Base-by-base conservation (phyloP, 2,113 vertebrate species). In the Calidris pygmaea region DNA sequence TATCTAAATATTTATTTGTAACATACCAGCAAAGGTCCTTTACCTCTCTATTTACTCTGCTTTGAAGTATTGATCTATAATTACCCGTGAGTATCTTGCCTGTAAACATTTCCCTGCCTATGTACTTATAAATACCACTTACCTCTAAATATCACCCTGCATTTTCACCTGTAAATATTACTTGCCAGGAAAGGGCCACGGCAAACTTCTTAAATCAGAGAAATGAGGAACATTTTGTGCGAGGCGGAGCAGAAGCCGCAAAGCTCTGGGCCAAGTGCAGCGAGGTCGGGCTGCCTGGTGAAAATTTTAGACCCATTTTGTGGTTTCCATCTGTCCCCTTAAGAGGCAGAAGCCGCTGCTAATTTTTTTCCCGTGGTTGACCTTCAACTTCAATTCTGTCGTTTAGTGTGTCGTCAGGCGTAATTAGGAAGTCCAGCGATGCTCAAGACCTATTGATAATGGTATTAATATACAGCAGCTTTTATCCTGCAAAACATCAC, bases 111-210 rank as follows among this genome's bases (percentile, higher is more conserved):
- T 94, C 90, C 94, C 88, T 85, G 94, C 86, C 35, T 85, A 92
- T 81, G 95, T 92, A 89, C 95, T 92, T 95, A 94, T 93, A 97
- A 96, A 96, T 95, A 93, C 92, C 94, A 92, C 92, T 97, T 96
- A 96, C 83, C 89, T 95, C 88, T 67, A 75, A 89, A 92, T 58
- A 90, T 41, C 89, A 78, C 67, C 73, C 83, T 30, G 70, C 84
- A 34, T 89, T 75, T 91, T 65, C 90, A 95, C 96, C 96, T 95
- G 88, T 92, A 94, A 94, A 93, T 92, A 95, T 67, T n/a, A 60
- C 65, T 68, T 84, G 80, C 96, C 73, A 74, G 92, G 76, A 96
- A 96, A 96, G 60, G 73, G 62, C 85, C 34, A 2, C 2, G 45
- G 45, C 22, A 93, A 93, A 95, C 84, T 93, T 27, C 89, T 91